A percentile compares a stretch with the other conserved stretches of the same genome.
phyloP scores from a whole-genome alignment of 2,888 invertebrate species.

The Loripinus fragilis region DNA sequence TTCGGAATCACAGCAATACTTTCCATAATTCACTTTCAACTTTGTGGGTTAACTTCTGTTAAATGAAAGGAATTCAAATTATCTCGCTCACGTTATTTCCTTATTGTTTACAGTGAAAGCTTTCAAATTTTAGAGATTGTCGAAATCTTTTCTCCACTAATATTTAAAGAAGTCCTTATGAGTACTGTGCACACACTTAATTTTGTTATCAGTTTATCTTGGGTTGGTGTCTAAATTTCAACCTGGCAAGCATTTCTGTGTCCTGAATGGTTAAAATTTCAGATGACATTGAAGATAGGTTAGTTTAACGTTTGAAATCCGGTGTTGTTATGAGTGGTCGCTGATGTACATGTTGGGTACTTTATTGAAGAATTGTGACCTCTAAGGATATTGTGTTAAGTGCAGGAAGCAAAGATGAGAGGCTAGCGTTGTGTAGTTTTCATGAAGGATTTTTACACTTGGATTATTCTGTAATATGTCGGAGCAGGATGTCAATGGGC shows the following conservation, averaged over 20 bases:
- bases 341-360: constrained; percentile 3
- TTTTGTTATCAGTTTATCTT: constrained; percentile 16
- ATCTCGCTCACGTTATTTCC: neutral
- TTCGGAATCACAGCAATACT: too few relatives aligned
- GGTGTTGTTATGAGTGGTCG: constrained; percentile 7
- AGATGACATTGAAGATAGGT: constrained; percentile 8
- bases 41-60: too few relatives aligned
- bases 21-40: too few relatives aligned
- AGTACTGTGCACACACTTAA: constrained; percentile 11
- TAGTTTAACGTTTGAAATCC: constrained; percentile 12
- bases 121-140: too few relatives aligned
- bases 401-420: neutral
- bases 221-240: constrained; percentile 2
- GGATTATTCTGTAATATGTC: constrained; percentile 15
- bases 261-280: constrained; percentile 14
- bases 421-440: constrained; percentile 1
- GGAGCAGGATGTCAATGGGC: neutral
- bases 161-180: neutral
- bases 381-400: constrained; percentile 11
- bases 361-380: neutral
- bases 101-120: too few relatives aligned
- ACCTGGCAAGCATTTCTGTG: neutral
- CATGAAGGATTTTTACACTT: neutral
- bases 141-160: too few relatives aligned
- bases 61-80: neutral